A percentile compares a stretch with the other conserved stretches of the same genome.
Evolutionary conservation across 2,888 invertebrate species (phyloP).

Genomic region (Leucophenga montana): DNA sequence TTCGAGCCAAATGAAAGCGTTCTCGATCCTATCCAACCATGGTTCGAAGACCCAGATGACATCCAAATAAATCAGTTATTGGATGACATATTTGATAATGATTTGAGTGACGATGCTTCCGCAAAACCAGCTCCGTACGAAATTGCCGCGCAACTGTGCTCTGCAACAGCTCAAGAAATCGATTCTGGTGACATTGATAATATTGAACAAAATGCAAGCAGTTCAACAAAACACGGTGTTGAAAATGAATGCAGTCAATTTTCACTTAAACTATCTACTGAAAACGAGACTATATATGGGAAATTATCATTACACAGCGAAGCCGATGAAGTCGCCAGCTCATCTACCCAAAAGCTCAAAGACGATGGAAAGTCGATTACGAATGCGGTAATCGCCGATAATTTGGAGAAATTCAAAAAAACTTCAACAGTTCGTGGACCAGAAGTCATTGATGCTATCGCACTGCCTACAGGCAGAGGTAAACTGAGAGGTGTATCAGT

Average conservation of each 20-base stretch:
- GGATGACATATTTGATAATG: slow-evolving; percentile 9
- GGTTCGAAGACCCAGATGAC: slow-evolving; percentile 36
- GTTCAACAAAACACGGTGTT: neutral
- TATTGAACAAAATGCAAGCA: no score
- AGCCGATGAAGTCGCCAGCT: no score
- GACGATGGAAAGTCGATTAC: no score
- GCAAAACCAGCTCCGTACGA: no score
- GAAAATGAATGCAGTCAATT: slow-evolving; percentile 13
- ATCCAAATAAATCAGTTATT: neutral
- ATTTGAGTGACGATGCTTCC: slow-evolving; percentile 28
- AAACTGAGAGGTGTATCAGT: slow-evolving; percentile 62
- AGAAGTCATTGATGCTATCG: slow-evolving; percentile 61
- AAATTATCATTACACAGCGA: no score
- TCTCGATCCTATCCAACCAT: slow-evolving; percentile 50
- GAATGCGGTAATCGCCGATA: no score
- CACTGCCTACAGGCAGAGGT: slow-evolving; percentile 59
- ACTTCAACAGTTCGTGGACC: slow-evolving; percentile 44
- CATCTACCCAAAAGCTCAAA: no score
- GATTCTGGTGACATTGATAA: neutral
- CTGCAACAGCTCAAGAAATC: neutral
- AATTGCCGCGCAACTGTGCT: slow-evolving; percentile 20
- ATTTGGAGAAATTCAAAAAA: no score
- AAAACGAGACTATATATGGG: no score
- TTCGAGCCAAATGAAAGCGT: slow-evolving; percentile 41
- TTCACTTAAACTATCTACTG: no score